Evolutionary conservation across 1,140 invertebrate species (phyloP), one percentile per base, ranked within the genome.

Genomic region (Heliconius hermathena): DNA sequence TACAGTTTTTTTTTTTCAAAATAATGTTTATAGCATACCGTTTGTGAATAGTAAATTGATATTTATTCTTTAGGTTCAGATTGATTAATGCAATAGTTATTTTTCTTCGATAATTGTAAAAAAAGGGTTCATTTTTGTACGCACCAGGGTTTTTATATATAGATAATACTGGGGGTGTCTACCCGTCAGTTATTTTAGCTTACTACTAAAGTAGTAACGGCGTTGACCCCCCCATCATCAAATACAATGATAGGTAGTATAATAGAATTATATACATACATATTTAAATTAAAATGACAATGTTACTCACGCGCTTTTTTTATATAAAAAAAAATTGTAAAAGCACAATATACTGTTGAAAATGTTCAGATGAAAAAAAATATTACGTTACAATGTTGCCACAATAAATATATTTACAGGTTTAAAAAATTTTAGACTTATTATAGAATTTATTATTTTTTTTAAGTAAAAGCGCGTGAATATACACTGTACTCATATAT

Each of bases 91-190:
- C 54, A 60, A 22, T 60, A 60, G 9, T 22, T 60, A 22, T 52
- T 60, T 60, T 60, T 60, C 20, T 22, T 60, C 8, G n/a, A 70
- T 73, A 72, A 82, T 82, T 79, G 70, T 84, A 80, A 76, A 29
- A 60, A 66, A 66, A 82, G 76, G 71, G 60, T 83, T 83, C 74
- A 81, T 76, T 83, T 82, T 84, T 78, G 80, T 78, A 76, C 73
- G 73, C 74, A 78, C 72, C 79, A 72, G 82, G 80, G 79, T 81
- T 83, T 80, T 70, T 72, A 72, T 72, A 72, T 72, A 41, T 38
- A 72, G 13, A 72, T 26, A 60, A 9, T 22, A 66, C 9, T 66
- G 9, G 60, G 60, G 60, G 26, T 66, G 26, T 66, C 60, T 18
- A 13, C 3, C 60, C 26, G 60, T 66, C 9, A 3, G 60, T 66